These are phyloP conservation scores for Periplaneta americana DNA, from an alignment of 1,140 invertebrate genomes.

Conservation along the genomic window DNA sequence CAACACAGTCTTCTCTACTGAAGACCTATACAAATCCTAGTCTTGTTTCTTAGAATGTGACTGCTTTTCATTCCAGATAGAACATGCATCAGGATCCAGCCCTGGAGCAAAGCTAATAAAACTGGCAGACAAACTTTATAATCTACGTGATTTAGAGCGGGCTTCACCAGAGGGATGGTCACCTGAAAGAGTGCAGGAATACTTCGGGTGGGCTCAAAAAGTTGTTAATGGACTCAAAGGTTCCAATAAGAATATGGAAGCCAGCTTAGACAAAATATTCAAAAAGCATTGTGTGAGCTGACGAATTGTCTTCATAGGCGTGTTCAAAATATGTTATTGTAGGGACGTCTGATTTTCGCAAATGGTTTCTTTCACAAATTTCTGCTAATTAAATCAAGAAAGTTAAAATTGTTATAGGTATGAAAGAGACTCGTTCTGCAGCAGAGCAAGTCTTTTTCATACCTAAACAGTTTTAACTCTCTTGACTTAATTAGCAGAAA, in stretches of 20 bases:
- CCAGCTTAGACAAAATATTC: conserved; percentile 54
- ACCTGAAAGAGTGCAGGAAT: conserved; percentile 48
- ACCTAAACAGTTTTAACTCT: no score
- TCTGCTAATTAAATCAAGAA: no score
- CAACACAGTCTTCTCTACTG: no score
- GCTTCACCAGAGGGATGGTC: conserved; percentile 60
- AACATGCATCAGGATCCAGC: conserved; percentile 50
- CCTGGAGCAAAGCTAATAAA: conserved; percentile 72
- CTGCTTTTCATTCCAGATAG: conserved; percentile 39
- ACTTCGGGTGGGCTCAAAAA: conserved; percentile 67
- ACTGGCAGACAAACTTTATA: conserved; percentile 83
- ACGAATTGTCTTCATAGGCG: no score
- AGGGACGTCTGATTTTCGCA: no score
- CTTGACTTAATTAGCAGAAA: no score
- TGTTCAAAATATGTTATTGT: no score
- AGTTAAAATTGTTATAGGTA: no score
- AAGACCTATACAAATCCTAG: neutral
- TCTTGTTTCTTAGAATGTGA: conserved; percentile 47
- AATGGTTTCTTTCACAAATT: no score
- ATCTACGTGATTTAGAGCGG: conserved; percentile 66
- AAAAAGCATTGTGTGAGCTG: conserved; percentile 13
- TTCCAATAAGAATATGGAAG: conserved; percentile 59
- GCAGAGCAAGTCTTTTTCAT: no score
- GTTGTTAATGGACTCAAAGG: conserved; percentile 63
- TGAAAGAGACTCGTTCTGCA: no score